Percentiles rank a stretch among this genome's conserved stretches.
Evolutionary conservation across 2,113 vertebrate genomes (phyloP).

Genomic region (Brachypodius melanocephalos): DNA sequence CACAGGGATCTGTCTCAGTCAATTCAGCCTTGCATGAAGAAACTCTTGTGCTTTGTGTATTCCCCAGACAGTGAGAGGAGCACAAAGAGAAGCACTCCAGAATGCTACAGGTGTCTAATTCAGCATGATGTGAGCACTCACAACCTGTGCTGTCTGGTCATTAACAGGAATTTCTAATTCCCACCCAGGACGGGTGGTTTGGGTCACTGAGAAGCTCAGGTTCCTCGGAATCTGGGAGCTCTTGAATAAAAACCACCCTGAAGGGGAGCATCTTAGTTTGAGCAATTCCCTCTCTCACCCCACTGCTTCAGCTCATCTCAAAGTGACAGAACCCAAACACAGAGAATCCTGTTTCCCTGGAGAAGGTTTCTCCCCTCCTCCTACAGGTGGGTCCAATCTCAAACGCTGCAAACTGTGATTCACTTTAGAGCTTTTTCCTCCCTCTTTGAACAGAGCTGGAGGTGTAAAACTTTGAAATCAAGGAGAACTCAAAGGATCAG

Average conservation of each 20-base stretch:
- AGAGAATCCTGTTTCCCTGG: neutral
- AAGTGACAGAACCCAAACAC: neutral
- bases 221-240: neutral
- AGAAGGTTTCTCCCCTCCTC: neutral
- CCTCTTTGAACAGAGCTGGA: conserved; percentile 15
- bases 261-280: neutral
- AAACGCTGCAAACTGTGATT: neutral
- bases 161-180: neutral
- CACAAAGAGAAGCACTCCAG: neutral
- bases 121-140: neutral
- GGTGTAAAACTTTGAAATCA: conserved; percentile 21
- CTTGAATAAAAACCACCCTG: neutral
- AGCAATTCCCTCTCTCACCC: neutral
- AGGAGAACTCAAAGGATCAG: neutral
- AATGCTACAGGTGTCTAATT: neutral
- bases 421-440: neutral
- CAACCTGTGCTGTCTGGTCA: neutral
- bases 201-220: neutral
- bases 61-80: neutral
- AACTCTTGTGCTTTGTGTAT: neutral
- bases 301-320: neutral
- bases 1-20: neutral
- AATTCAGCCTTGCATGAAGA: neutral
- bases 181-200: neutral
- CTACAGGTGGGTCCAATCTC: neutral